Conservation (phyloP, 1,140 invertebrate species). For the Bombyx mori region DNA sequence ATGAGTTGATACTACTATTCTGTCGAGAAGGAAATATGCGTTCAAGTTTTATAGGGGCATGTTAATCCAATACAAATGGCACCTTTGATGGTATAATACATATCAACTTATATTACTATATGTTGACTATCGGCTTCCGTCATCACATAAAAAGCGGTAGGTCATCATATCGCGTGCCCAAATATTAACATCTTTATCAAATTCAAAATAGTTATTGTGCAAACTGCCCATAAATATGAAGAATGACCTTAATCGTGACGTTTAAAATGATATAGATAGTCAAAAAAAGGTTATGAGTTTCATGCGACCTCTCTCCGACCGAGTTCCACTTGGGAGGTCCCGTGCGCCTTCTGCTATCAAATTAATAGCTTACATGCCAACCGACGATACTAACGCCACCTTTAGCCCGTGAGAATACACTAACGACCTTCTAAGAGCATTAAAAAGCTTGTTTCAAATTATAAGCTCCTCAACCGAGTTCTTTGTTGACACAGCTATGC, state of each 20-base stretch:
- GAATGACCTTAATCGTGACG: background rate
- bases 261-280: slow-evolving; percentile 16
- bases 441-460: slow-evolving; percentile 6
- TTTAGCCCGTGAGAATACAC: slow-evolving; percentile 23
- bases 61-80: no score
- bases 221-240: no score
- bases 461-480: background rate
- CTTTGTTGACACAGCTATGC: slow-evolving; percentile 9
- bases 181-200: no score
- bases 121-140: no score
- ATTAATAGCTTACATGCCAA: slow-evolving; percentile 35
- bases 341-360: slow-evolving; percentile 13
- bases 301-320: slow-evolving; percentile 17
- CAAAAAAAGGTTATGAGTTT: slow-evolving; percentile 19
- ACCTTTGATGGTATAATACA: no score
- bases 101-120: no score
- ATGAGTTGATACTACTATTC: no score
- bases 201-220: no score
- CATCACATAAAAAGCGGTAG: no score
- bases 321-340: slow-evolving; percentile 37
- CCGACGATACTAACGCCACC: slow-evolving; percentile 25
- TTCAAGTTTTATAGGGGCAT: no score
- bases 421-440: slow-evolving; percentile 17
- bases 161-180: no score
- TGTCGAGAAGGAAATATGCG: no score